These are phyloP conservation scores for Agrochola lychnidis DNA, from an alignment of 2,888 invertebrate genomes.

Conservation along the genomic window DNA sequence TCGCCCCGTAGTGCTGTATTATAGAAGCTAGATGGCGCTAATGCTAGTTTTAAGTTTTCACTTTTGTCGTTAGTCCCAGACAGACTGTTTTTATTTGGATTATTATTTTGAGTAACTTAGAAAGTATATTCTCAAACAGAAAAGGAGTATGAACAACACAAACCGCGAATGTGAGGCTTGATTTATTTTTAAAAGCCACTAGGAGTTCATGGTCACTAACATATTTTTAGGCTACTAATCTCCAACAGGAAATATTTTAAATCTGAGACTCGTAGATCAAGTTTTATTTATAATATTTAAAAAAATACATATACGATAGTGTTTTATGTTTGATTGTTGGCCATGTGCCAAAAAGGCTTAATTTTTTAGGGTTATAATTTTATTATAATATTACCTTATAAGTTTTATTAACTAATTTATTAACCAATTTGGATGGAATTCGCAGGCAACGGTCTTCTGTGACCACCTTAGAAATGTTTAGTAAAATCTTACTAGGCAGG, in stretches of 20 bases:
- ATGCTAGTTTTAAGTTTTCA: too few species aligned
- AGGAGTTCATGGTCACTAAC: background rate
- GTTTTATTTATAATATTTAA: background rate
- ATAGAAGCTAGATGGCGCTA: too few species aligned
- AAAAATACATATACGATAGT: background rate
- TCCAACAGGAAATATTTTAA: background rate
- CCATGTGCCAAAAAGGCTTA: background rate
- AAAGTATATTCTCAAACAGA: background rate
- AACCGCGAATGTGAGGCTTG: background rate
- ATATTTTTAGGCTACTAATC: background rate
- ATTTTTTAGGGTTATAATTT: background rate
- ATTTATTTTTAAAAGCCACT: background rate
- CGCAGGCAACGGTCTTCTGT: too few species aligned
- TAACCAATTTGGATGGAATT: background rate
- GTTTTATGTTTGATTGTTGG: background rate
- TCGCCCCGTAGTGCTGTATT: too few species aligned
- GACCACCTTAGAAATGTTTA: background rate
- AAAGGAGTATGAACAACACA: background rate
- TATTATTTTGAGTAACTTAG: background rate
- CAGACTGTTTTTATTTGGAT: background rate
- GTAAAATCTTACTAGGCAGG: background rate
- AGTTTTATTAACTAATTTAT: background rate
- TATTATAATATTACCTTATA: background rate
- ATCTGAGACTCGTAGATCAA: background rate
- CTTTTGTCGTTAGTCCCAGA: too few species aligned